Evolutionary conservation across 2,113 vertebrate genomes (phyloP), one percentile per base, ranked within the genome.

Genomic region (Limnothrissa miodon): DNA sequence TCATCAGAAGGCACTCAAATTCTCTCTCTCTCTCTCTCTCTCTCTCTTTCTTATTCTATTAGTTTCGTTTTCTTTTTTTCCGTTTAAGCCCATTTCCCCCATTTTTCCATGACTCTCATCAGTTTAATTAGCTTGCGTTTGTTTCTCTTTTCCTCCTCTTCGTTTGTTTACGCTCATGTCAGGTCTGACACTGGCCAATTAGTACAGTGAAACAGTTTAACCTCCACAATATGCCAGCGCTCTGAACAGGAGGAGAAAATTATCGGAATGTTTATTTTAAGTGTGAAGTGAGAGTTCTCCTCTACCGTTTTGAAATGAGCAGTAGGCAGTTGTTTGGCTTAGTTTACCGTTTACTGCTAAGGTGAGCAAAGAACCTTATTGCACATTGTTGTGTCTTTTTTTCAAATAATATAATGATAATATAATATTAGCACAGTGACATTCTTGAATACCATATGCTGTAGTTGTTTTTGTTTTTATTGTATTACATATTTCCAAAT

Each of bases 51-150:
- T 33, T 13, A n/a, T n/a, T n/a, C n/a, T n/a, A n/a, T n/a, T n/a
- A n/a, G n/a, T 33, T 29, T 2, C 42, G 42, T 42, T 33, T 11
- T 74, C 29, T 74, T 13, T 17, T 15, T 33, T 13, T 36, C 29
- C n/a, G n/a, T 74, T 74, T 74, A 74, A 74, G 66, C 29, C 62
- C 25, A 39, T 74, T 74, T 74, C 36, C 33, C 29, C 29, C 33
- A 36, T 39, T 74, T 66, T 66, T 29, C n/a, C 59, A 9, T 66
- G n/a, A 66, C 66, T 36, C 29, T 74, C 66, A 74, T 94, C 90
- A 94, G 88, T 96, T 96, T 97, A 98, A 97, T 97, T 97, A 96
- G 96, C 93, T 92, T 90, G 94, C 95, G 95, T 96, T 97, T 95
- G 94, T 96, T 96, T 95, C 91, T 90, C 94, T 94, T 95, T 95